Evolutionary conservation across 2,797 vertebrate species (phyloP).

Genomic region (Sebastes cheni): DNA sequence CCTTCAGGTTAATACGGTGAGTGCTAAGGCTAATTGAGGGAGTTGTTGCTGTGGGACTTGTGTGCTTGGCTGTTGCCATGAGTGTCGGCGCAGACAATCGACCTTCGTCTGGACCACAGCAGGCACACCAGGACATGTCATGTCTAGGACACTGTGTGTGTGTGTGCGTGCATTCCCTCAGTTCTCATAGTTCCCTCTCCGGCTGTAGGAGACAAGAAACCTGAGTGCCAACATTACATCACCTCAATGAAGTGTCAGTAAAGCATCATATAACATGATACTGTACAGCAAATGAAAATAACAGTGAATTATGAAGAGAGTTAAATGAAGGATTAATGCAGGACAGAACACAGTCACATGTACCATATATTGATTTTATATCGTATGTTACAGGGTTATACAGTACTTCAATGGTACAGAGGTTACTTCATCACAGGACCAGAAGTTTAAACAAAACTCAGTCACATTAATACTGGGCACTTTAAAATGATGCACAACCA

Average conservation of each 20-base stretch:
- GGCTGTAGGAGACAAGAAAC: constrained; percentile 57
- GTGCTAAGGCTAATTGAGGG: not conserved
- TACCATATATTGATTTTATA: constrained; percentile 40
- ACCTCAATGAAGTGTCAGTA: constrained; percentile 69
- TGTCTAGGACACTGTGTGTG: constrained; percentile 44
- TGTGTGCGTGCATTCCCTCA: constrained; percentile 14
- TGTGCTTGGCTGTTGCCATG: constrained; percentile 65
- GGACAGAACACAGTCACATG: constrained; percentile 32
- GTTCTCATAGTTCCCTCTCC: constrained; percentile 56
- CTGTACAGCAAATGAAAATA: constrained; percentile 63
- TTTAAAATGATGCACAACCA: not conserved
- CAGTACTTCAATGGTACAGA: constrained; percentile 14
- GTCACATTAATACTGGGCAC: not conserved
- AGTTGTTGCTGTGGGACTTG: constrained; percentile 51
- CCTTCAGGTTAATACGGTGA: not conserved
- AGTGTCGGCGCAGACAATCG: constrained; percentile 63
- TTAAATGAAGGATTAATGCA: constrained; percentile 30
- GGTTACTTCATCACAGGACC: constrained; percentile 10
- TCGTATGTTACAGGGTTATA: constrained; percentile 36
- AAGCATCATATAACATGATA: constrained; percentile 67
- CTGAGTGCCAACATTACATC: constrained; percentile 70
- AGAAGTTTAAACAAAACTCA: constrained; percentile 23
- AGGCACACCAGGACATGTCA: constrained; percentile 57
- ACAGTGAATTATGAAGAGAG: constrained; percentile 49
- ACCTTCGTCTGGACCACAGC: constrained; percentile 71